Percentiles rank a stretch among this genome's conserved stretches.
Conservation (phyloP, 2,113 vertebrate species). For the Hippocampus zosterae region DNA sequence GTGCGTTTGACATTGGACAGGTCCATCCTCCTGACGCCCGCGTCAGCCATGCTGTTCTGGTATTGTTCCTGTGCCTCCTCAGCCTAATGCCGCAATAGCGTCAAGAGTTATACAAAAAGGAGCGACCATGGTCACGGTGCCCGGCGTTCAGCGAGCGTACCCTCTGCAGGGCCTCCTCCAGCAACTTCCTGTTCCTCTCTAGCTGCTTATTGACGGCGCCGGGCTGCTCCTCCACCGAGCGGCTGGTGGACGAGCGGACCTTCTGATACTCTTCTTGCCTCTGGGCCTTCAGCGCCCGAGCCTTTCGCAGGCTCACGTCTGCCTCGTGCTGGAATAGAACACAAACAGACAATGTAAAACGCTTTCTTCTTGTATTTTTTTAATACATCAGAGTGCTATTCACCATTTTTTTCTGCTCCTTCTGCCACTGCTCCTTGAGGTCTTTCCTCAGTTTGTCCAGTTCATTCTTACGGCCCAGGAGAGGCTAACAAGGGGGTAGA, state of each 20-base stretch:
- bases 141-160: conserved; percentile 52
- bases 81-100: conserved; percentile 64
- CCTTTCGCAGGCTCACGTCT: conserved; percentile 82
- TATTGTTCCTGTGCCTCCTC: conserved; percentile 92
- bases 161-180: conserved; percentile 92
- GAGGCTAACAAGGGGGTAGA: conserved; percentile 72
- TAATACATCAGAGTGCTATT: conserved; percentile 1
- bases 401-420: conserved; percentile 94
- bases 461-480: conserved; percentile 87
- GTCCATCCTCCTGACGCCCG: conserved; percentile 77
- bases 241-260: conserved; percentile 79
- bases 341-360: neutral
- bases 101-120: neutral
- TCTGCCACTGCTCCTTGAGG: conserved; percentile 95
- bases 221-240: conserved; percentile 85
- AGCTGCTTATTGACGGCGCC: conserved; percentile 76
- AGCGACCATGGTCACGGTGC: neutral
- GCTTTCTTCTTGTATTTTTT: neutral
- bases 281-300: conserved; percentile 77
- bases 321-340: conserved; percentile 80
- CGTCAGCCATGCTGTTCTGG: conserved; percentile 81
- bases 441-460: conserved; percentile 94
- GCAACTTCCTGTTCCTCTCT: conserved; percentile 86
- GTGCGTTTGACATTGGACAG: conserved; percentile 85
- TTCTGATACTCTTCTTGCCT: conserved; percentile 90